Percentiles rank a stretch among this genome's conserved stretches.
phyloP scores from a whole-genome alignment of 2,797 vertebrate genomes.

The Decapterus maruadsi region DNA sequence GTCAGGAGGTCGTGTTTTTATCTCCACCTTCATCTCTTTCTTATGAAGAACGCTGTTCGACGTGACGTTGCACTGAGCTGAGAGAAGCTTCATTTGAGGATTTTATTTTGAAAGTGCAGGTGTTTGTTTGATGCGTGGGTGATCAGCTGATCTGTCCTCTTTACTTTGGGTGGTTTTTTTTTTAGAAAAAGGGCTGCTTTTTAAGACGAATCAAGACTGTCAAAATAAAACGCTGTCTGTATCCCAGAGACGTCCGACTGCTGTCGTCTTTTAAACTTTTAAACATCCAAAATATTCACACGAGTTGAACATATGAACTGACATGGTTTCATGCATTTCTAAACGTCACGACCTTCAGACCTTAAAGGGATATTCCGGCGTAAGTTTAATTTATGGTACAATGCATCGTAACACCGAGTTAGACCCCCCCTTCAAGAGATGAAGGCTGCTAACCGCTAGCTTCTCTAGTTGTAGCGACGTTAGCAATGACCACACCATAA shows the following conservation, averaged over 20 bases:
- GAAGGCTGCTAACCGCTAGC: no score
- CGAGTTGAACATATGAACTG: not conserved
- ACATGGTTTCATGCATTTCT: no score
- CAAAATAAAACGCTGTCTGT: constrained; percentile 61
- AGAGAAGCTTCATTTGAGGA: no score
- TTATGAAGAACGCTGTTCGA: not conserved
- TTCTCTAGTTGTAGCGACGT: no score
- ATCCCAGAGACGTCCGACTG: not conserved
- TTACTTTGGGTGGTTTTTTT: not conserved
- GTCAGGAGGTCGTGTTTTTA: not conserved
- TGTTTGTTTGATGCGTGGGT: not conserved
- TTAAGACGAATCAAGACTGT: constrained; percentile 38
- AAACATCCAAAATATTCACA: not conserved
- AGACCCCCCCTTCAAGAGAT: no score
- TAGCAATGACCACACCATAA: no score
- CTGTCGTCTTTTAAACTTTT: not conserved
- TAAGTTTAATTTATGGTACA: no score
- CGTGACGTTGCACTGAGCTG: constrained; percentile 17
- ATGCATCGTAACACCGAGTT: no score
- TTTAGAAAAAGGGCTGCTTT: constrained; percentile 67
- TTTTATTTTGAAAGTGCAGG: not conserved
- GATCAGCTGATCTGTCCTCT: not conserved
- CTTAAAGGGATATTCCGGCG: no score
- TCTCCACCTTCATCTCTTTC: not conserved
- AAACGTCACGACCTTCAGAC: no score